Evolutionary conservation across 2,888 invertebrate species (phyloP), one percentile per base, ranked within the genome.

Genomic region (Antitype chi): DNA sequence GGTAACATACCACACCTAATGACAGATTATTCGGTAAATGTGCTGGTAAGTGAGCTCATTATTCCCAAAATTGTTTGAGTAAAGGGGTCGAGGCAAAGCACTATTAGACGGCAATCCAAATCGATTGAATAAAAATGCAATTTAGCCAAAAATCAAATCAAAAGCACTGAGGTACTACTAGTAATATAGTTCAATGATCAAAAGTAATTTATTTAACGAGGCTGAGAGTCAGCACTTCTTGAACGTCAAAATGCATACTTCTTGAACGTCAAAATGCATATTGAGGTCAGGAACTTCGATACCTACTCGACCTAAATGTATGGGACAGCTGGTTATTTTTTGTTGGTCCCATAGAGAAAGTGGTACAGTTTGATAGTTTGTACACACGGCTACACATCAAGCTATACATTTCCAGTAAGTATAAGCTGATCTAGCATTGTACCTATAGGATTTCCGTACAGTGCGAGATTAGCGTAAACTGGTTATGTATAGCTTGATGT

Each of bases 31-130:
- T 11, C 23, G 23, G 28, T 32, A 2, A 75, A 83, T 69, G 64
- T 69, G 8, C 80, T 70, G 74, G 83, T 84, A 78, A 75, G 82
- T 49, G 11, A 53, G 17, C n/a, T 28, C 20, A 38, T n/a, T 64
- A 55, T 55, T n/a, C 13, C 5, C 43, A 64, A 17, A 15, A 43
- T 17, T 20, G 4, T 2, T 32, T 20, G 9, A 59, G 8, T 15
- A 49, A 4, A 13, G 53, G 9, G 53, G n/a, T n/a, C 9, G 38
- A 43, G 17, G 9, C 8, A 25, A 64, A 20, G 7, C 13, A 20
- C 11, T 47, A 25, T 13, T 20, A 11, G 47, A 25, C 47, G 7
- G 6, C 25, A 64, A 25, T 11, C 17, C 25, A 25, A 64, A 47
- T n/a, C 9, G 11, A 17, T 25, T 43, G 43, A 64, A n/a, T 64